Conservation (phyloP, 1,140 invertebrate species). For the Polyergus mexicanus region DNA sequence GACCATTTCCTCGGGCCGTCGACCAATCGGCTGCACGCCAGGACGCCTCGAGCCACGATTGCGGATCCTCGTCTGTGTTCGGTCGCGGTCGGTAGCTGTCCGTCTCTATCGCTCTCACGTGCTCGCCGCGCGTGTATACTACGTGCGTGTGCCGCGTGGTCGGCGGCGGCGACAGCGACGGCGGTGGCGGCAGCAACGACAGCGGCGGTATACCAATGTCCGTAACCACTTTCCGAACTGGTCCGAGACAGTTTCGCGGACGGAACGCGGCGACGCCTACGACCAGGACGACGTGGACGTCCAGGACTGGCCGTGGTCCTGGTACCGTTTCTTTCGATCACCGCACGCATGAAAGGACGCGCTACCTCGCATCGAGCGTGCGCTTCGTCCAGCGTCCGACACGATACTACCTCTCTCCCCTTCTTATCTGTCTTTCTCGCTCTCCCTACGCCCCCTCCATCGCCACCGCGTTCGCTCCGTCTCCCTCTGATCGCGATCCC, state of each 20-base stretch:
- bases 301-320: constrained; percentile 66
- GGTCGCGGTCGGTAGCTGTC: constrained; percentile 69
- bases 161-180: constrained; percentile 10
- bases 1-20: constrained; percentile 75
- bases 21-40: constrained; percentile 74
- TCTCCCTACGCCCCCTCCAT: constrained; percentile 81
- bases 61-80: constrained; percentile 65
- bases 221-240: constrained; percentile 67
- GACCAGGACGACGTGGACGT: constrained; percentile 58
- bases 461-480: constrained; percentile 57
- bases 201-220: constrained; percentile 33
- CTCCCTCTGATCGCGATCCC: constrained; percentile 66
- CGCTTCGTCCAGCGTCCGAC: constrained; percentile 85
- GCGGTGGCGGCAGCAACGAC: background rate
- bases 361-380: constrained; percentile 83
- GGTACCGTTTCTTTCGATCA: constrained; percentile 70
- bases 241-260: constrained; percentile 43
- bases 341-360: constrained; percentile 79
- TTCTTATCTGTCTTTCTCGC: constrained; percentile 80
- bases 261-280: constrained; percentile 49
- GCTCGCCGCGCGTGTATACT: constrained; percentile 33
- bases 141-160: constrained; percentile 63
- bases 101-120: constrained; percentile 69
- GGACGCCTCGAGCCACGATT: constrained; percentile 65
- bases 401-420: constrained; percentile 84